Evolutionary conservation across 2,888 invertebrate genomes (phyloP), one percentile per base, ranked within the genome.

Genomic region (Zaprionus bogoriensis): DNA sequence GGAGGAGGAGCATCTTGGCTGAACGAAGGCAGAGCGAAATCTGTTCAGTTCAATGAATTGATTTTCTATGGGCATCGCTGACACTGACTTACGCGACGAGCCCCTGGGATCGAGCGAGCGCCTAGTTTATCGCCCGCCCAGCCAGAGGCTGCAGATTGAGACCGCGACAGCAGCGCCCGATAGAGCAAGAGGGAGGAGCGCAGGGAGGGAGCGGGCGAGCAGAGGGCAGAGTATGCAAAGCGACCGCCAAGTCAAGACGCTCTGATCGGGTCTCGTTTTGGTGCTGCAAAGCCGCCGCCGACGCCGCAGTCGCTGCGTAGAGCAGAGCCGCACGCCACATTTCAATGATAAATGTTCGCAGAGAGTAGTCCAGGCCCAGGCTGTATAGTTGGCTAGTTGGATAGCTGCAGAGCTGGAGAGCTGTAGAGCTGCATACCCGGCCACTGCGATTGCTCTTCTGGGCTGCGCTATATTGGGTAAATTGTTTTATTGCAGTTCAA

Each of bases 401-500:
- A 27, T 27, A 10, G 46, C 36, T 55, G 48, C 20, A 25, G 51
- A 66, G 59, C 32, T 60, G 51, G 44, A 28, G 36, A 51, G 53
- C 10, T 59, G 39, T 22, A 32, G 51, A 38, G 47, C 17, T 30
- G 63, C 23, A 36, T 50, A 51, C 42, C 22, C 5, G 32, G 14
- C 4, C 59, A 70, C 75, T 75, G 77, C 76, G 88, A 87, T 86
- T 83, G 88, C 87, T 87, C 68, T 73, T n/a, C n/a, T 63, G 64
- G 61, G 32, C 86, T 86, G 75, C 86, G 87, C 82, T 82, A 82
- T 82, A 87, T 82, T 87, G 86, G 82, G 89, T 89, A 89, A 89
- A 88, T 88, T 88, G 89, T 89, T 88, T 88, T 88, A 88, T 88
- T 88, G 89, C 89, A 87, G 89, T 89, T 88, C 82, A 82, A 82